Percentiles rank a stretch among this genome's conserved stretches.
phyloP scores from a whole-genome alignment of 2,888 invertebrate species.

The Dusona sp. region DNA sequence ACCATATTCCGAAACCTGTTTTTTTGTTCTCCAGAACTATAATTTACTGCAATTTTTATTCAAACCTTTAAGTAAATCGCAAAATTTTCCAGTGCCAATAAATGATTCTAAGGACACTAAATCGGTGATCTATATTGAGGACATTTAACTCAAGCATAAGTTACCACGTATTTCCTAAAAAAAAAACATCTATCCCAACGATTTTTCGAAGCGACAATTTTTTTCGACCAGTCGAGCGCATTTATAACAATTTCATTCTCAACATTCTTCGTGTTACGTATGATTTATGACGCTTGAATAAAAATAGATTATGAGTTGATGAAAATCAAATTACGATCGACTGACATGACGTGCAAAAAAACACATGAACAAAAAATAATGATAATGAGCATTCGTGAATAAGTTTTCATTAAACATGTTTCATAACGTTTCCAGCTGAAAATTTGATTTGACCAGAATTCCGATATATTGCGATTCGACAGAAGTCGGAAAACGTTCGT shows the following conservation, averaged over 20 bases:
- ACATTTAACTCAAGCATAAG: neutral
- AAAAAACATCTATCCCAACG: neutral
- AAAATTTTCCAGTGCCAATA: neutral
- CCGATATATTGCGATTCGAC: neutral
- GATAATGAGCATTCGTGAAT: conserved; percentile 39
- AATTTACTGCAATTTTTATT: neutral
- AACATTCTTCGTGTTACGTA: neutral
- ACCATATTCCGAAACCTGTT: neutral
- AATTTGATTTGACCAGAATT: neutral
- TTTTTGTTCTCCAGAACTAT: neutral
- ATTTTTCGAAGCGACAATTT: neutral
- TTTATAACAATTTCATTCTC: neutral
- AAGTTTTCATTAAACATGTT: neutral
- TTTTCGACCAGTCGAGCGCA: neutral
- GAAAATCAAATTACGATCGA: conserved; percentile 50
- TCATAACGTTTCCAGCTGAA: neutral
- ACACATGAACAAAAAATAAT: conserved; percentile 32
- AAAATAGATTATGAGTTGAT: neutral
- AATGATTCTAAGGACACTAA: neutral
- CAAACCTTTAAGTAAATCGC: neutral
- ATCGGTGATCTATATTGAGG: neutral
- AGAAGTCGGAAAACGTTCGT: neutral
- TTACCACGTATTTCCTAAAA: neutral
- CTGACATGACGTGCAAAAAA: conserved; percentile 64
- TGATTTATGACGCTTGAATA: neutral